A percentile compares a stretch with the other conserved stretches of the same genome.
Conservation (phyloP, 1,140 invertebrate genomes). For the Parapsyche elsis region DNA sequence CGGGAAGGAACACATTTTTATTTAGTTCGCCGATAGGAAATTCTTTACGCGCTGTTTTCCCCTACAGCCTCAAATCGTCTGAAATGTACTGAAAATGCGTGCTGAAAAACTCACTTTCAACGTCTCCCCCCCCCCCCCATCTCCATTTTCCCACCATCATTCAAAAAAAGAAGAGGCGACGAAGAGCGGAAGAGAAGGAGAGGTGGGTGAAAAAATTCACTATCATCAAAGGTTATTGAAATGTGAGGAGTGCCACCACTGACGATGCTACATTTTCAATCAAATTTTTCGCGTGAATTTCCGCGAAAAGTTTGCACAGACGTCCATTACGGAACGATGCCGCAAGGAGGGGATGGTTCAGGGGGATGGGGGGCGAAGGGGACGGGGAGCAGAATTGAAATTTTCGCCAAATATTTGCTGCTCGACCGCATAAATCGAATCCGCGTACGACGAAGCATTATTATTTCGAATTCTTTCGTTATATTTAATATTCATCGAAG, state of each 20-base stretch:
- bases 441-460: neutral
- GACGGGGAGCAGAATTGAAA: neutral
- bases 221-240: slow-evolving; percentile 8
- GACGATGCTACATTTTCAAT: slow-evolving; percentile 4
- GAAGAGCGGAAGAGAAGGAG: no score
- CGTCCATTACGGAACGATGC: neutral
- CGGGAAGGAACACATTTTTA: no score
- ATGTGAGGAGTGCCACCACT: neutral
- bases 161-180: no score
- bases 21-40: no score
- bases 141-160: no score
- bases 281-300: slow-evolving; percentile 5
- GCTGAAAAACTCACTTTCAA: no score
- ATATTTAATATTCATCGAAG: slow-evolving; percentile 43
- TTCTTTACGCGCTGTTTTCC: no score
- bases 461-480: slow-evolving; percentile 30
- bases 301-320: slow-evolving; percentile 2
- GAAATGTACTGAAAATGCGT: no score
- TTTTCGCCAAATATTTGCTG: slow-evolving; percentile 16
- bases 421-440: neutral
- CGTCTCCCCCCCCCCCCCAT: no score
- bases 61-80: no score
- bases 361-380: neutral
- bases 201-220: neutral
- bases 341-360: neutral